These are phyloP conservation scores for Tetragnatha montana DNA, from an alignment of 2,888 invertebrate genomes.

Conservation along the genomic window DNA sequence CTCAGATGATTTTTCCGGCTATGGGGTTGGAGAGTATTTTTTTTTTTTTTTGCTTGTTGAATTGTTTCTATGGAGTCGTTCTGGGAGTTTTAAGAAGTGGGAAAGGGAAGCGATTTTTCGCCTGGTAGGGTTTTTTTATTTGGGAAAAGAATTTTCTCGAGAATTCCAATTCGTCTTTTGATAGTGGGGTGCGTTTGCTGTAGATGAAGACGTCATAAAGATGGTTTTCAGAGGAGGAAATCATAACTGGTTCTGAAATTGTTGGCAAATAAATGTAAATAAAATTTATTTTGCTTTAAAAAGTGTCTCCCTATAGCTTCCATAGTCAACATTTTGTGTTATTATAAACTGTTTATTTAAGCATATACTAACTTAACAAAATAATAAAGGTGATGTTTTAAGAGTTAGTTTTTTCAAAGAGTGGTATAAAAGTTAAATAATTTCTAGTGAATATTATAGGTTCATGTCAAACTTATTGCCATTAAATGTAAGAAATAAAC, in stretches of 20 bases:
- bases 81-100: background rate
- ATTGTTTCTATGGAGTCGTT: background rate
- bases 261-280: too few species aligned
- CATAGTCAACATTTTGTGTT: too few species aligned
- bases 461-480: too few species aligned
- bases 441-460: too few species aligned
- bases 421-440: too few species aligned
- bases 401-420: too few species aligned
- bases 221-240: background rate
- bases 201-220: background rate
- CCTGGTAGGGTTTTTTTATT: background rate
- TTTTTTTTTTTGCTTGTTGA: background rate
- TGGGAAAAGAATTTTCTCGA: background rate
- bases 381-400: too few species aligned
- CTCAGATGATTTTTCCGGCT: background rate
- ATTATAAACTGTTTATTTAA: too few species aligned
- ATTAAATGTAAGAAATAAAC: too few species aligned
- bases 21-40: background rate
- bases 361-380: too few species aligned
- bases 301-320: too few species aligned
- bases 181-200: background rate
- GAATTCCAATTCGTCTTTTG: background rate
- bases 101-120: background rate
- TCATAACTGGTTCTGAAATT: background rate
- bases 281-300: too few species aligned